Conservation (phyloP, 2,797 vertebrate genomes). For the Lycodopsis pacificus region DNA sequence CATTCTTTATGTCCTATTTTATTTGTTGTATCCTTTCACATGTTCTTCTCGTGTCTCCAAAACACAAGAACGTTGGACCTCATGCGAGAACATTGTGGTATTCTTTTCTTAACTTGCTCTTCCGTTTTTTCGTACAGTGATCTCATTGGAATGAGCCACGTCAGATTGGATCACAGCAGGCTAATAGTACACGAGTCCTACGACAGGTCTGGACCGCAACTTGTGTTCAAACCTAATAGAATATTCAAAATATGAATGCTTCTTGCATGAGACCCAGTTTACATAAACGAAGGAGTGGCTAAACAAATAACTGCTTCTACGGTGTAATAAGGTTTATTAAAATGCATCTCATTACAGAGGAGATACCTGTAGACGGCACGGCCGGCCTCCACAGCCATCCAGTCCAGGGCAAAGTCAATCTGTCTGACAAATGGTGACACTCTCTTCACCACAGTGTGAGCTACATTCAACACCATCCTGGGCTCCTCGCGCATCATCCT, state of each 20-base stretch:
- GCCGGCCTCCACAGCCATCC: slow-evolving; percentile 97
- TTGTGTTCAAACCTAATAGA: too few relatives aligned
- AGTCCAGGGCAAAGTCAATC: slow-evolving; percentile 96
- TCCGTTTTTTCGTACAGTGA: too few relatives aligned
- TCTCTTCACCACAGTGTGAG: slow-evolving; percentile 92
- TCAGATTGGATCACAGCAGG: too few relatives aligned
- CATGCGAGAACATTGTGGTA: too few relatives aligned
- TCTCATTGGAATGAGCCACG: too few relatives aligned
- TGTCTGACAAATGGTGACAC: slow-evolving; percentile 94
- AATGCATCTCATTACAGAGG: not conserved
- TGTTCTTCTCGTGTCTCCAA: not conserved
- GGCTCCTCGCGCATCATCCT: slow-evolving; percentile 96
- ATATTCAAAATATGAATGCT: too few relatives aligned
- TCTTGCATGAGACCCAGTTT: too few relatives aligned
- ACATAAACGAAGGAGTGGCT: not conserved
- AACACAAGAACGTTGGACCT: not conserved
- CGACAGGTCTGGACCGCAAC: too few relatives aligned
- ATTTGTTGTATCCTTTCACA: not conserved
- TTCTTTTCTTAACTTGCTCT: too few relatives aligned
- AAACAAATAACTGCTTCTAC: not conserved
- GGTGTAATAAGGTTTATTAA: not conserved
- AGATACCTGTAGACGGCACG: slow-evolving; percentile 91
- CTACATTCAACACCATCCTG: slow-evolving; percentile 88
- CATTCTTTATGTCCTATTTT: not conserved
- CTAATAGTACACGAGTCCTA: too few relatives aligned